Evolutionary conservation across 2,797 vertebrate genomes (phyloP), one percentile per base, ranked within the genome.

Genomic region (Oreochromis mossambicus): DNA sequence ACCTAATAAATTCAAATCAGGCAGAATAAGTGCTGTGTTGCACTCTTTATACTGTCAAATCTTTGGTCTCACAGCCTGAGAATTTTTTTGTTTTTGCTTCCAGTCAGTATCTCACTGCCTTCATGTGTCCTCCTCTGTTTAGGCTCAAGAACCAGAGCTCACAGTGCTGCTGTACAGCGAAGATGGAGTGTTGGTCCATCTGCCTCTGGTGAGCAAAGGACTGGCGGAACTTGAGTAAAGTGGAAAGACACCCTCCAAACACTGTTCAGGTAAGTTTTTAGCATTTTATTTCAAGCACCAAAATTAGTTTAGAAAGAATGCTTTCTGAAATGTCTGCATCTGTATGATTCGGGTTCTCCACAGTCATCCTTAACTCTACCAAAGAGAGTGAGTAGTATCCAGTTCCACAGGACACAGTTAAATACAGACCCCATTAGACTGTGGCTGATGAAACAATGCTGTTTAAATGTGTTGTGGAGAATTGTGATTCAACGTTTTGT

Each of bases 161-260:
- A 96, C 90, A 1, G 95, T 99, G 88, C 93, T 92, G 29, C 94
- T 99, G 81, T 98, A 97, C 90, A 93, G 96, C 19, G 91, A 96
- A 43, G 87, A 96, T 0, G 92, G 94, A 58, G 89, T 87, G 13
- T 88, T 96, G 24, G 91, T 99, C 70, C 97, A 98, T 29, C 93
- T 95, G 90, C 95, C 97, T 34, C 95, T 99, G 86, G 89, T 99
- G 89, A 93, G 92, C 90, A 95, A 95, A 79, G 97, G 98, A 55
- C 95, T 98, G 51, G 98, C 97, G 3, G 97, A 97, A 24, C 85
- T 94, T 4, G 96, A 97, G 6, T 97, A 94, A 90, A 24, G 21
- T 14, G 1, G 14, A 51, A 14, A 5, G 61, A 63, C 3, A 0
- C 2, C 3, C 12, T 52, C 26, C 63, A 48, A 55, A 17, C 3